Evolutionary conservation across 2,888 invertebrate genomes (phyloP).

Genomic region (Dione juno): DNA sequence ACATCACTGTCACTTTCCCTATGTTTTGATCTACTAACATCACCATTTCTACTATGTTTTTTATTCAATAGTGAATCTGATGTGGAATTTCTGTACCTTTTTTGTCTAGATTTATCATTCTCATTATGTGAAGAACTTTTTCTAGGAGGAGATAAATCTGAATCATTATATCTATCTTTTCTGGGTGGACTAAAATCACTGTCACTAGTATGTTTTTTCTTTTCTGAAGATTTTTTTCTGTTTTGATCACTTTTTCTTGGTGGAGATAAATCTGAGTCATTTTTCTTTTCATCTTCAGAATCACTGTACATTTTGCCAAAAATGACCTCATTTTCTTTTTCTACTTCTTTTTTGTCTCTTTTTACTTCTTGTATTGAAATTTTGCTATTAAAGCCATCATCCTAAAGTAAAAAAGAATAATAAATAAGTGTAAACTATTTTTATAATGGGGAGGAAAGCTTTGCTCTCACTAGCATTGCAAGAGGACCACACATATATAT

Average conservation of each 20-base stretch:
- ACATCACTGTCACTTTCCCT: conserved; percentile 13
- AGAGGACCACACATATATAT: too few relatives aligned
- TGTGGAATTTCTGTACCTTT: background rate
- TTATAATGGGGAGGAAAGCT: too few relatives aligned
- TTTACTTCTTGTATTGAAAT: conserved; percentile 75
- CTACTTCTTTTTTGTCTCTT: conserved; percentile 63
- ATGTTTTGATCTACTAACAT: conserved; percentile 5
- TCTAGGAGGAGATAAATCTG: conserved; percentile 53
- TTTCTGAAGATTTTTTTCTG: conserved; percentile 29
- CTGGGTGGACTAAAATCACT: conserved; percentile 72
- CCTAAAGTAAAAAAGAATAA: conserved; percentile 56
- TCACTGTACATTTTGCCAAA: conserved; percentile 81
- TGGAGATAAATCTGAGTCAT: conserved; percentile 60
- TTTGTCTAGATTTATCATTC: background rate
- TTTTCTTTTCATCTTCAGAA: conserved; percentile 71
- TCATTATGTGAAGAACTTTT: conserved; percentile 38
- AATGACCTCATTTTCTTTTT: conserved; percentile 74
- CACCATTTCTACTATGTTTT: background rate
- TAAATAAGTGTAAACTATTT: background rate
- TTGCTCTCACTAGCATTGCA: too few relatives aligned
- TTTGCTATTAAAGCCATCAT: conserved; percentile 79
- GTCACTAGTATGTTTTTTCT: conserved; percentile 52
- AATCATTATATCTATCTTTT: conserved; percentile 51
- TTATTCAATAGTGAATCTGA: background rate
- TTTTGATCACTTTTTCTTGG: conserved; percentile 48